Evolutionary conservation across 2,113 vertebrate species (phyloP).

Genomic region (Syngnathus typhle): DNA sequence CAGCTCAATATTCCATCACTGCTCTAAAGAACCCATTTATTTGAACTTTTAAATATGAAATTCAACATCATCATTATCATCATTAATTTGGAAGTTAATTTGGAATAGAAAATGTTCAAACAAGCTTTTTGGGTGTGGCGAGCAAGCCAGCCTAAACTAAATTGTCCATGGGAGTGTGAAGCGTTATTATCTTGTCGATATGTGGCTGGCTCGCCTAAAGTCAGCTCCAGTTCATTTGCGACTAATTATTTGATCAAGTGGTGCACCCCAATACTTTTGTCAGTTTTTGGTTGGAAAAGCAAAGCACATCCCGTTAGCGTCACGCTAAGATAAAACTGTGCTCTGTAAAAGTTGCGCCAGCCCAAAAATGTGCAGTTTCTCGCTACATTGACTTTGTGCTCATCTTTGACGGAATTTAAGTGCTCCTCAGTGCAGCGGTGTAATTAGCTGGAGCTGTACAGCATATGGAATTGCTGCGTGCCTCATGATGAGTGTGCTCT

Average conservation of each 20-base stretch:
- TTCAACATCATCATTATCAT: background rate
- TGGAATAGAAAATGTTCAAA: too few relatives aligned
- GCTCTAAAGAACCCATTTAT: background rate
- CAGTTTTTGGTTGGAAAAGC: background rate
- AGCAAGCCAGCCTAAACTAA: too few relatives aligned
- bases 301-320: background rate
- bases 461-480: constrained; percentile 23
- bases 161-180: too few relatives aligned
- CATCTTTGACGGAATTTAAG: constrained; percentile 22
- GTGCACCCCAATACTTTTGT: background rate
- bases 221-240: too few relatives aligned
- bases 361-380: background rate
- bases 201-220: too few relatives aligned
- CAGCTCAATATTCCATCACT: background rate
- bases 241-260: background rate
- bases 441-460: constrained; percentile 30
- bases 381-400: constrained; percentile 10
- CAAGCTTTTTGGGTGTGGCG: too few relatives aligned
- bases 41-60: background rate
- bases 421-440: constrained; percentile 10
- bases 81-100: background rate
- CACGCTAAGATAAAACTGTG: background rate
- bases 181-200: too few relatives aligned
- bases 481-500: constrained; percentile 23
- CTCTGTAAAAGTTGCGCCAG: background rate